Evolutionary conservation across 2,888 invertebrate species (phyloP).

Genomic region (Euphydryas editha): DNA sequence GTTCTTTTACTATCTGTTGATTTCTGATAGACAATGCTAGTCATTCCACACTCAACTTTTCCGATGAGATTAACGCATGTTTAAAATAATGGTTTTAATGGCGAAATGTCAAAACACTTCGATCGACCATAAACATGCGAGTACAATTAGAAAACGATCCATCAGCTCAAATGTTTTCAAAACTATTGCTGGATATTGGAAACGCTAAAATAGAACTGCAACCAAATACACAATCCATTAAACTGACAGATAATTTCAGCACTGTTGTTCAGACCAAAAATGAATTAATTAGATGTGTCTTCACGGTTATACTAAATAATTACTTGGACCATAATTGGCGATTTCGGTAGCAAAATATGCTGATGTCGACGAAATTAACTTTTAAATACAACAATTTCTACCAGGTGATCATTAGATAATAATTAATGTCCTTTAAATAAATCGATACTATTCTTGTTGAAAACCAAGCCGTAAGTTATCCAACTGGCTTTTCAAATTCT

Average conservation of each 20-base stretch:
- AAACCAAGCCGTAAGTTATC: slow-evolving; percentile 33
- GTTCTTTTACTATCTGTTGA: slow-evolving; percentile 42
- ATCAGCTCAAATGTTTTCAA: slow-evolving; percentile 36
- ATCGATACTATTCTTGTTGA: slow-evolving; percentile 35
- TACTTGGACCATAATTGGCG: slow-evolving; percentile 38
- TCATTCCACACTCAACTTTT: slow-evolving; percentile 35
- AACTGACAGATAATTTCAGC: slow-evolving; percentile 43
- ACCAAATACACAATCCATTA: slow-evolving; percentile 38
- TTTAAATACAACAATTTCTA: slow-evolving; percentile 37
- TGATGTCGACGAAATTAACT: slow-evolving; percentile 39
- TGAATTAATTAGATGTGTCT: slow-evolving; percentile 40
- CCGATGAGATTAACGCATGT: slow-evolving; percentile 45
- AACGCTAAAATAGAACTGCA: slow-evolving; percentile 43
- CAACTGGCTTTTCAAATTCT: slow-evolving; percentile 39
- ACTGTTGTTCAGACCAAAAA: slow-evolving; percentile 37
- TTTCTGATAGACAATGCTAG: slow-evolving; percentile 39
- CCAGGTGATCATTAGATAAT: too few relatives aligned
- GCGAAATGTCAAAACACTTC: background rate
- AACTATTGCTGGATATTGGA: slow-evolving; percentile 43
- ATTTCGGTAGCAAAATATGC: slow-evolving; percentile 43
- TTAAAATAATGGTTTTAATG: slow-evolving; percentile 45
- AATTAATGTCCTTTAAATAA: slow-evolving; percentile 37
- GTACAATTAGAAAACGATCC: slow-evolving; percentile 24
- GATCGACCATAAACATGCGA: too few relatives aligned
- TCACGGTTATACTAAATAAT: slow-evolving; percentile 35